Conservation (phyloP, 2,113 vertebrate species). For the Hippocampus comes region DNA sequence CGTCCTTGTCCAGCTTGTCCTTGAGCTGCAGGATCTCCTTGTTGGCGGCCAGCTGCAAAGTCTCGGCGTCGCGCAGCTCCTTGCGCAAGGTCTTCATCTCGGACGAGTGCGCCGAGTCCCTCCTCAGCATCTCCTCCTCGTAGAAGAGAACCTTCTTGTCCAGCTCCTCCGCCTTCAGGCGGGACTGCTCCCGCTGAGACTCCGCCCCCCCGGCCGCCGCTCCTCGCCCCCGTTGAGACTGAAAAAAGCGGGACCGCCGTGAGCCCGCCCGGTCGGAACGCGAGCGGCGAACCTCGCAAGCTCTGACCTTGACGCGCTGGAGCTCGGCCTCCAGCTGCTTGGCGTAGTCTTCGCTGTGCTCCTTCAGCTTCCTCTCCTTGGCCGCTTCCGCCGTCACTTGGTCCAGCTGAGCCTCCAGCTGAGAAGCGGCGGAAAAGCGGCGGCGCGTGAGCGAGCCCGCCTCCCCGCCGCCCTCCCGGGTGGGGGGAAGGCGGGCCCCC, state of each 20-base stretch:
- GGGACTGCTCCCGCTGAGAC: conserved; percentile 88
- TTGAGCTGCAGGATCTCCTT: conserved; percentile 85
- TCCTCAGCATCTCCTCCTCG: conserved; percentile 87
- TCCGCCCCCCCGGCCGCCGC: conserved; percentile 69
- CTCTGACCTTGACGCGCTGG: conserved; percentile 81
- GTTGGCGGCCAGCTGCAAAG: conserved; percentile 82
- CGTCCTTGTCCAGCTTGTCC: conserved; percentile 88
- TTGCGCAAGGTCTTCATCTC: conserved; percentile 89
- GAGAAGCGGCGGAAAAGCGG: not conserved
- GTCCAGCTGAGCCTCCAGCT: conserved; percentile 92
- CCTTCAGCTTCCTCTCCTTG: conserved; percentile 90
- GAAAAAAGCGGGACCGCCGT: conserved; percentile 8
- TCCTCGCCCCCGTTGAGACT: conserved; percentile 81
- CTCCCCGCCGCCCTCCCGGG: no score
- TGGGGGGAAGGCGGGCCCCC: no score
- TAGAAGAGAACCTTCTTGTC: conserved; percentile 93
- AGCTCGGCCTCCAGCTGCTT: conserved; percentile 91
- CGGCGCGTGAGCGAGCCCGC: not conserved
- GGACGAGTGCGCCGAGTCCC: conserved; percentile 83
- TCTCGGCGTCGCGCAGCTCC: conserved; percentile 89
- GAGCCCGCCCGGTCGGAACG: no score
- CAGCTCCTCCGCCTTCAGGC: conserved; percentile 86
- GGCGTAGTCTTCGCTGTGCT: conserved; percentile 88
- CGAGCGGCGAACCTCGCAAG: not conserved
- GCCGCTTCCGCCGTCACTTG: conserved; percentile 84